phyloP scores from a whole-genome alignment of 2,797 vertebrate genomes.

The Peromyscus eremicus region DNA sequence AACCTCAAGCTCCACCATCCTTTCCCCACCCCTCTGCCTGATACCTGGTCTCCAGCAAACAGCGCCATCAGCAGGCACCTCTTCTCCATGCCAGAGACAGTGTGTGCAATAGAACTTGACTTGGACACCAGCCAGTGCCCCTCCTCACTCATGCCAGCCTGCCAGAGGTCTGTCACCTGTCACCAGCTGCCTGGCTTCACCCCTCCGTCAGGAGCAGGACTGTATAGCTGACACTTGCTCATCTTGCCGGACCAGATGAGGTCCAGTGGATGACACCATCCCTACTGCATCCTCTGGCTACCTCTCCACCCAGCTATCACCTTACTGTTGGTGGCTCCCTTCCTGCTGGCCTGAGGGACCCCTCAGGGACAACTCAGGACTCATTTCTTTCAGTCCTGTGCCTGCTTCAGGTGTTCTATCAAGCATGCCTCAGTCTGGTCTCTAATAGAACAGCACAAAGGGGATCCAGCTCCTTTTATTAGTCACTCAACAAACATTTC shows the following conservation, averaged over 20 bases:
- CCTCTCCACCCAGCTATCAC: not conserved
- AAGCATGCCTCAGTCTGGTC: not conserved
- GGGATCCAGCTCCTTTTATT: not conserved
- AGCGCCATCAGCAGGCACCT: not conserved
- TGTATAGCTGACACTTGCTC: conserved; percentile 50
- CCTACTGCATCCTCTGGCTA: conserved; percentile 4
- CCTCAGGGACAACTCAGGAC: not conserved
- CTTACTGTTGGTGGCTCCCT: conserved; percentile 15
- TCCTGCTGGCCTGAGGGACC: not conserved
- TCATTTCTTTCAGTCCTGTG: not conserved
- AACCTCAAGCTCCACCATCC: fast-evolving
- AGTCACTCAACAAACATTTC: conserved; percentile 25
- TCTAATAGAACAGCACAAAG: not conserved
- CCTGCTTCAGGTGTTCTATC: not conserved
- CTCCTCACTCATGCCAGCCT: not conserved
- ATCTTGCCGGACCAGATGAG: conserved; percentile 57
- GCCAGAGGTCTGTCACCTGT: not conserved
- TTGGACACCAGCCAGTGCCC: not conserved
- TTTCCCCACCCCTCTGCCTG: not conserved
- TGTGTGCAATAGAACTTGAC: not conserved
- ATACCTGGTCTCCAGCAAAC: not conserved
- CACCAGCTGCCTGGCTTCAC: not conserved
- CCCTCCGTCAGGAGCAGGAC: not conserved
- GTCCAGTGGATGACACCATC: not conserved
- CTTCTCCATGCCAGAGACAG: not conserved